Conservation (phyloP, 2,113 vertebrate genomes). For the Psilopsiagon aymara region DNA sequence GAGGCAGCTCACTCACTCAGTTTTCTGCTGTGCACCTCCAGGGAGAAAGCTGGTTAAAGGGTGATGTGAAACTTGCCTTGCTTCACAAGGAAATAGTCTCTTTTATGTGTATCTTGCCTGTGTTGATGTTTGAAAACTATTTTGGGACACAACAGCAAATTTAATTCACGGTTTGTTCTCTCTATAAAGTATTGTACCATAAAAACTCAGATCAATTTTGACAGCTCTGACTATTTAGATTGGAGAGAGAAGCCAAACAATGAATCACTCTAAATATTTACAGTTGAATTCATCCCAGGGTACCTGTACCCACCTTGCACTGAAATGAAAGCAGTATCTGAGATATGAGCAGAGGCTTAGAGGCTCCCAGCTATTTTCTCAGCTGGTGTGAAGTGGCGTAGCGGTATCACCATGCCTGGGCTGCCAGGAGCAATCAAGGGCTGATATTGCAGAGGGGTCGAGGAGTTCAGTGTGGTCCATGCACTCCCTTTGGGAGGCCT, state of each 20-base stretch:
- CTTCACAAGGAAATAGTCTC: slow-evolving; percentile 51
- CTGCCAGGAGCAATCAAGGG: not conserved
- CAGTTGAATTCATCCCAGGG: slow-evolving; percentile 60
- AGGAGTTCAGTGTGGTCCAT: not conserved
- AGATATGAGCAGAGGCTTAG: not conserved
- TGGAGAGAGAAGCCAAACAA: slow-evolving; percentile 65
- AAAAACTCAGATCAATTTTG: slow-evolving; percentile 68
- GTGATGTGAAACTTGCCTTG: slow-evolving; percentile 58
- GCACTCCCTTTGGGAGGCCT: not conserved
- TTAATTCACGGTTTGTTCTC: slow-evolving; percentile 66
- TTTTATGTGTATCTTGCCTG: slow-evolving; percentile 60
- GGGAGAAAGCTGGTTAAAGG: slow-evolving; percentile 49
- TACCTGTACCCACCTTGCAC: slow-evolving; percentile 50
- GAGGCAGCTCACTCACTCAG: not conserved
- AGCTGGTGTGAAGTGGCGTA: not conserved
- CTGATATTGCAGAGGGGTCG: not conserved
- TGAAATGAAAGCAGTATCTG: slow-evolving; percentile 1
- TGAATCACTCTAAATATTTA: slow-evolving; percentile 72
- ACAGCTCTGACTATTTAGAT: slow-evolving; percentile 67
- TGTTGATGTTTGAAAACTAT: slow-evolving; percentile 69
- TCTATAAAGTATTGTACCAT: slow-evolving; percentile 47
- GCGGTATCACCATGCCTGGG: not conserved
- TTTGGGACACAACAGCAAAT: slow-evolving; percentile 64
- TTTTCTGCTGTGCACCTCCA: not conserved
- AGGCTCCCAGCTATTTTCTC: not conserved